A percentile compares a stretch with the other conserved stretches of the same genome.
Conservation (phyloP, 2,888 invertebrate genomes). For the Oscheius sp. region DNA sequence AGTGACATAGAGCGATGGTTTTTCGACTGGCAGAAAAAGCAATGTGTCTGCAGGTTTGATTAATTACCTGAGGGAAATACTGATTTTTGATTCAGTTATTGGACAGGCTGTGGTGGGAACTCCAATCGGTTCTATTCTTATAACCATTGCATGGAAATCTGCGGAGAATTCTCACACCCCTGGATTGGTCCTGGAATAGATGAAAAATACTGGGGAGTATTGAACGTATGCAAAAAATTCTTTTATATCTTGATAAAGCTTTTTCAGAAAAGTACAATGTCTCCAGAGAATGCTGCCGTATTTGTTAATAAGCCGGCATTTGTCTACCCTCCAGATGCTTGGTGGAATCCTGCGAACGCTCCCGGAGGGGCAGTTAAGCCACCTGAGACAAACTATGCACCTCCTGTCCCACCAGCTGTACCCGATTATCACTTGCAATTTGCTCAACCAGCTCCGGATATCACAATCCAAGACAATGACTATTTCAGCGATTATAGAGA, state of each 20-base stretch:
- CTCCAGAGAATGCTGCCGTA: slow-evolving; percentile 33
- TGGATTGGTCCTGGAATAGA: slow-evolving; percentile 45
- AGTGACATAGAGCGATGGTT: slow-evolving; percentile 60
- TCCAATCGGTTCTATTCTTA: slow-evolving; percentile 60
- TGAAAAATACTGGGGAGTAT: slow-evolving; percentile 48
- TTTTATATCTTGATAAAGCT: background rate
- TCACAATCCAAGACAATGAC: background rate
- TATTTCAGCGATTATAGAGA: slow-evolving; percentile 10
- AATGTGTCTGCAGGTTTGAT: slow-evolving; percentile 55
- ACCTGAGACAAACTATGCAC: background rate
- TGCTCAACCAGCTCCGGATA: background rate
- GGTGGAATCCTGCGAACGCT: slow-evolving; percentile 15
- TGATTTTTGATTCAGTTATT: slow-evolving; percentile 42
- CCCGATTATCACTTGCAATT: background rate
- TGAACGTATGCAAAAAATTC: slow-evolving; percentile 27
- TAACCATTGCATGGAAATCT: slow-evolving; percentile 60
- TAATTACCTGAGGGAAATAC: background rate
- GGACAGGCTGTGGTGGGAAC: slow-evolving; percentile 62
- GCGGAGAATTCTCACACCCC: slow-evolving; percentile 46
- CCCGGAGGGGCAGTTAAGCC: background rate
- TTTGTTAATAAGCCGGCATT: slow-evolving; percentile 35
- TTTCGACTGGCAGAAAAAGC: slow-evolving; percentile 53
- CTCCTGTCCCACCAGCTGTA: background rate
- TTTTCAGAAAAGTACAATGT: slow-evolving; percentile 38
- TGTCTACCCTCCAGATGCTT: slow-evolving; percentile 9